phyloP scores from a whole-genome alignment of 2,888 invertebrate species.

The Coremacera marginata region DNA sequence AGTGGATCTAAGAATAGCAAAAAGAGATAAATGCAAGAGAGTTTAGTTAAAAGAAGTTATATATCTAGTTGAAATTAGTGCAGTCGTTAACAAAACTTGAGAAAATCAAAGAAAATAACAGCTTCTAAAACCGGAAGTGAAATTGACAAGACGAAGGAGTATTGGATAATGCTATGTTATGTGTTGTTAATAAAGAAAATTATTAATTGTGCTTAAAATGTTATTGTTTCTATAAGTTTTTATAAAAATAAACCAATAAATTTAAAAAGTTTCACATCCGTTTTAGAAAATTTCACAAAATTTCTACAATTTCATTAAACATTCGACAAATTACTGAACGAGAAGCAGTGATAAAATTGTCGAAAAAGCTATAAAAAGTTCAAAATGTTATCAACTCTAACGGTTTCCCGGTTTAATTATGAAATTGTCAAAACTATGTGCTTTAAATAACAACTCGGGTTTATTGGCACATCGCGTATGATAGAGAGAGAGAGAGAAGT shows the following conservation, averaged over 20 bases:
- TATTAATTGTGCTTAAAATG: not conserved
- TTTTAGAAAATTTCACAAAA: slow-evolving; percentile 7
- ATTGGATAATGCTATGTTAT: not conserved
- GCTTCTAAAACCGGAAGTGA: slow-evolving; percentile 47
- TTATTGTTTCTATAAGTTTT: not conserved
- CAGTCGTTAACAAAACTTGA: no score
- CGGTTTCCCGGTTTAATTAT: slow-evolving; percentile 25
- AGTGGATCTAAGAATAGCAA: no score
- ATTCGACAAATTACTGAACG: slow-evolving; percentile 36
- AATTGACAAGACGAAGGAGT: slow-evolving; percentile 8
- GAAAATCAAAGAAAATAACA: not conserved
- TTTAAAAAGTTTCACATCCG: slow-evolving; percentile 18
- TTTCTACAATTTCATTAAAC: slow-evolving; percentile 19
- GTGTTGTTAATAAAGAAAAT: not conserved
- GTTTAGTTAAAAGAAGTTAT: no score
- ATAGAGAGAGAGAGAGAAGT: not conserved
- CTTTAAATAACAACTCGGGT: not conserved
- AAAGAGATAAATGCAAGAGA: no score
- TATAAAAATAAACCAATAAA: slow-evolving; percentile 8
- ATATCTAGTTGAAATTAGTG: no score
- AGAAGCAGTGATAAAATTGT: slow-evolving; percentile 47
- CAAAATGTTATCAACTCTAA: slow-evolving; percentile 51
- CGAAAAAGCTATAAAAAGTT: slow-evolving; percentile 48
- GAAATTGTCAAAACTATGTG: slow-evolving; percentile 5
- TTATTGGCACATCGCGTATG: not conserved